phyloP scores from a whole-genome alignment of 2,797 vertebrate species.

The Lemur catta region DNA sequence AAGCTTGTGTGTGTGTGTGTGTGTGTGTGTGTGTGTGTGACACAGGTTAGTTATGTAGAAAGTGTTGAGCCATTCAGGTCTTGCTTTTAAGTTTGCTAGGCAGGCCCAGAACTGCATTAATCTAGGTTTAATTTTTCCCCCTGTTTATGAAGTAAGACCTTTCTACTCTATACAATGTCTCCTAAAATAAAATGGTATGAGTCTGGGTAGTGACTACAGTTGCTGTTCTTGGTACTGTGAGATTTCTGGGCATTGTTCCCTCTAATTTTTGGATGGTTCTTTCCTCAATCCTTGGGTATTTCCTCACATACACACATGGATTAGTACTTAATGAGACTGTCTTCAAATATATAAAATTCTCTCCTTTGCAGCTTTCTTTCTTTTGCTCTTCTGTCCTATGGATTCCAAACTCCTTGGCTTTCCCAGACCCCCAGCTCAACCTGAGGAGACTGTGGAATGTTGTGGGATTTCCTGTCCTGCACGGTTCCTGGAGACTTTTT shows the following conservation, averaged over 20 bases:
- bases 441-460: background rate
- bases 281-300: background rate
- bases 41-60: background rate
- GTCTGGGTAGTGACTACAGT: background rate
- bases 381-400: background rate
- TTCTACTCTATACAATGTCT: background rate
- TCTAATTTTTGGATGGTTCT: background rate
- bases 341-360: background rate
- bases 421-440: background rate
- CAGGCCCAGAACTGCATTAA: background rate
- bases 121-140: background rate
- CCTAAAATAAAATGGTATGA: background rate
- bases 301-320: background rate
- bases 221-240: background rate
- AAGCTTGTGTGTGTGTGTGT: background rate
- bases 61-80: background rate
- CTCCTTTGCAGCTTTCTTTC: background rate
- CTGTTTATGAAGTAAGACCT: background rate
- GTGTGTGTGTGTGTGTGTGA: background rate
- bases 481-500: background rate
- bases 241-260: background rate
- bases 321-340: background rate
- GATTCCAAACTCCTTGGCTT: background rate
- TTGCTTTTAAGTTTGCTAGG: background rate
- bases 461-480: background rate